Percentiles rank a stretch among this genome's conserved stretches.
phyloP scores from a whole-genome alignment of 2,888 invertebrate genomes.

The Ariolimax columbianus region DNA sequence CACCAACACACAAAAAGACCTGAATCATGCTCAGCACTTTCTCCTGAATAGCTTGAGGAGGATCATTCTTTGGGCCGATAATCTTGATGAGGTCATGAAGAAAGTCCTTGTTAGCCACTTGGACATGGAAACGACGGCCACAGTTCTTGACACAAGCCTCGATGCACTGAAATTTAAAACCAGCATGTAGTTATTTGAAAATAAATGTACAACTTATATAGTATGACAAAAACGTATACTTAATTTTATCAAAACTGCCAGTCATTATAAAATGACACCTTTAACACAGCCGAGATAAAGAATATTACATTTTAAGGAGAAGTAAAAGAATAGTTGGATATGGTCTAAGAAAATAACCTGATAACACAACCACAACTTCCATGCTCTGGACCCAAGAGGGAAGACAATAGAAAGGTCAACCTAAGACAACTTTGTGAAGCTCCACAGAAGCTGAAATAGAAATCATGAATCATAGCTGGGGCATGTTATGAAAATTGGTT shows the following conservation, averaged over 20 bases:
- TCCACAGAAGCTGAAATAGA: too few relatives aligned
- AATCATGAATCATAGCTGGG: too few relatives aligned
- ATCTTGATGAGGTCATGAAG: slow-evolving; percentile 86
- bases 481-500: too few relatives aligned
- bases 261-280: not conserved
- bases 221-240: not conserved
- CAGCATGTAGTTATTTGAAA: too few relatives aligned
- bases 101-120: slow-evolving; percentile 95
- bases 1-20: slow-evolving; percentile 69
- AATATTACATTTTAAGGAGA: too few relatives aligned
- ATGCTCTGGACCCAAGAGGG: too few relatives aligned
- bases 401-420: too few relatives aligned
- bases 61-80: slow-evolving; percentile 97
- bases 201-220: not conserved
- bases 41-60: slow-evolving; percentile 96
- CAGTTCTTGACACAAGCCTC: slow-evolving; percentile 91
- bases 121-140: slow-evolving; percentile 92
- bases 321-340: too few relatives aligned
- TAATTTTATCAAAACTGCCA: not conserved
- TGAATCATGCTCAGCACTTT: slow-evolving; percentile 95
- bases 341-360: too few relatives aligned
- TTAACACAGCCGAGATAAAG: too few relatives aligned
- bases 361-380: too few relatives aligned
- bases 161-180: slow-evolving; percentile 50
- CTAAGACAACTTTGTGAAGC: too few relatives aligned